These are phyloP conservation scores for Charadrius vociferus DNA, from an alignment of 2,113 vertebrate species.

Conservation along the genomic window DNA sequence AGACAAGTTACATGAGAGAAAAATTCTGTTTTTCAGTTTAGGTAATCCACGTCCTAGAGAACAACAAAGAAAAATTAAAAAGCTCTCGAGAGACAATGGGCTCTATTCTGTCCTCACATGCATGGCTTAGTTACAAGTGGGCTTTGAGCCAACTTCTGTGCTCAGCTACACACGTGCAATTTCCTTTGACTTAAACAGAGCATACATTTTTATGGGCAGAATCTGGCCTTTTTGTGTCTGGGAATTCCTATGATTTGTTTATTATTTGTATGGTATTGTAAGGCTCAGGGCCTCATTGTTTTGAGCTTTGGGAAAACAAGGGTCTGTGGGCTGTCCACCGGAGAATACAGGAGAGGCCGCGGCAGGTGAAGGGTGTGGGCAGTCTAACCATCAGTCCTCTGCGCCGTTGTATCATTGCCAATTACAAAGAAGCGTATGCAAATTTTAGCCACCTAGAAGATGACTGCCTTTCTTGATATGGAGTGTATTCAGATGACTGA, in stretches of 20 bases:
- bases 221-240: not conserved
- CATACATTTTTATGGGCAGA: not conserved
- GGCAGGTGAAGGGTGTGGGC: not conserved
- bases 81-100: slow-evolving; percentile 17
- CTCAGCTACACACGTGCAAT: slow-evolving; percentile 9
- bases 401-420: rapidly evolving
- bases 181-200: slow-evolving; percentile 13
- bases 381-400: not conserved
- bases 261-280: not conserved
- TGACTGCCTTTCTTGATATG: not conserved
- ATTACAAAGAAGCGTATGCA: rapidly evolving
- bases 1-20: not conserved
- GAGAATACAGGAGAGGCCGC: not conserved
- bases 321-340: not conserved
- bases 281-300: not conserved
- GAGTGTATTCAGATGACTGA: not conserved
- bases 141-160: not conserved
- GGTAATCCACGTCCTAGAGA: not conserved
- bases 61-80: slow-evolving; percentile 36
- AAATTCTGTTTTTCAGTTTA: not conserved
- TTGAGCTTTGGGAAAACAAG: not conserved
- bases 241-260: not conserved
- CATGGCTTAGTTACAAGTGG: slow-evolving; percentile 5
- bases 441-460: not conserved
- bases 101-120: slow-evolving; percentile 26